Evolutionary conservation across 2,113 vertebrate species (phyloP).

Genomic region (Sminthopsis crassicaudata): DNA sequence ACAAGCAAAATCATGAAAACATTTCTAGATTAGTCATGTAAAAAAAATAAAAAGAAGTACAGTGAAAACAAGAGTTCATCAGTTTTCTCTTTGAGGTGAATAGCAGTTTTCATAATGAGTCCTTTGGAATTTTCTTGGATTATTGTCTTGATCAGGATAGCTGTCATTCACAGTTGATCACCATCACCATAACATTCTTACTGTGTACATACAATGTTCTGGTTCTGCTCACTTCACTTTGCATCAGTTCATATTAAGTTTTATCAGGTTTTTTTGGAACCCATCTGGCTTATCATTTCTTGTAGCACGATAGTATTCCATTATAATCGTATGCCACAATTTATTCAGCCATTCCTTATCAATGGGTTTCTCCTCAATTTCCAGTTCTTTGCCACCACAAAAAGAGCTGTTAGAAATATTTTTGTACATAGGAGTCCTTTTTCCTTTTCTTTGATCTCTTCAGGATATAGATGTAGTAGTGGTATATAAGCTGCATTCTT

Average conservation of each 20-base stretch:
- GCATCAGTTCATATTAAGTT: neutral
- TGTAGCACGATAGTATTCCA: neutral
- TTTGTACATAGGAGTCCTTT: neutral
- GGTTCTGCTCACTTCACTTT: neutral
- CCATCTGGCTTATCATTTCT: neutral
- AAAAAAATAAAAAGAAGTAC: neutral
- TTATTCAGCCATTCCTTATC: neutral
- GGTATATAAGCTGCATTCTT: neutral
- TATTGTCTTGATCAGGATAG: neutral
- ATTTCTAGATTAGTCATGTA: neutral
- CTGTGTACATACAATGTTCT: neutral
- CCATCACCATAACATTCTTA: neutral
- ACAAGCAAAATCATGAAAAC: neutral
- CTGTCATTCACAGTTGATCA: neutral
- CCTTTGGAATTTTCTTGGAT: neutral
- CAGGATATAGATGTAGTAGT: neutral
- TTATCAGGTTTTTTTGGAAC: neutral
- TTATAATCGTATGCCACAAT: neutral
- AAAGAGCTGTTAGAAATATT: neutral
- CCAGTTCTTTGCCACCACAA: neutral
- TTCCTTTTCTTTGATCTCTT: neutral
- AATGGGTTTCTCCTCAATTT: neutral
- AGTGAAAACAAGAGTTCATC: neutral
- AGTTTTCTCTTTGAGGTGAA: neutral
- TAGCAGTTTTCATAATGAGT: neutral